Evolutionary conservation across 2,113 vertebrate species (phyloP).

Genomic region (Tauraco erythrolophus): DNA sequence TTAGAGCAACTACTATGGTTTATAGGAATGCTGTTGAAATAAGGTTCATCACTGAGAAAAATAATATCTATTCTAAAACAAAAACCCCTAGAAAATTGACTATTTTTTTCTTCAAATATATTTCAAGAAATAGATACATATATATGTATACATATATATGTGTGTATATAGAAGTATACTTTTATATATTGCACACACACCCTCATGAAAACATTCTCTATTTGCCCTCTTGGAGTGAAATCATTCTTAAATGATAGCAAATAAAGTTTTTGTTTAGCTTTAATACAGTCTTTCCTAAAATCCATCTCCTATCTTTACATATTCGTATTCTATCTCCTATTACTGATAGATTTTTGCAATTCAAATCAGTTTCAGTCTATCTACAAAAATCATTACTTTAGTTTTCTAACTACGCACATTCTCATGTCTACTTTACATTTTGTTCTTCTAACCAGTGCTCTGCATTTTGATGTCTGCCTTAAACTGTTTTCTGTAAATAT

Average conservation of each 20-base stretch:
- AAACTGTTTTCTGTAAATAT: not conserved
- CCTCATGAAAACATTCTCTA: not conserved
- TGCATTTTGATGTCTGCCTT: not conserved
- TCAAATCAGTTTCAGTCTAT: not conserved
- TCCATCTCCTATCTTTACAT: not conserved
- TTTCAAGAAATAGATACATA: not conserved
- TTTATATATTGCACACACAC: no score
- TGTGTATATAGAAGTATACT: not conserved
- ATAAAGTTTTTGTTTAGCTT: not conserved
- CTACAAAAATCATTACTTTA: not conserved
- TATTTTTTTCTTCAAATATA: not conserved
- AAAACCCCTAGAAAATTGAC: not conserved
- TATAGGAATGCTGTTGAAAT: not conserved
- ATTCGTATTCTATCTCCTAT: not conserved
- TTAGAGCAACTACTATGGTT: not conserved
- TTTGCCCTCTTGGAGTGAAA: not conserved
- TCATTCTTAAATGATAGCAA: not conserved
- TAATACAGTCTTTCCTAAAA: not conserved
- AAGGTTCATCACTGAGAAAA: not conserved
- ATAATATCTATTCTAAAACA: not conserved
- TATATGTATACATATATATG: no score
- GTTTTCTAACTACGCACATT: not conserved
- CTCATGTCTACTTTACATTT: not conserved
- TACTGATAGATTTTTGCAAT: not conserved
- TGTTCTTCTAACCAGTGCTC: not conserved